These are phyloP conservation scores for Pterophyllum scalare DNA, from an alignment of 2,113 vertebrate species.

Conservation along the genomic window DNA sequence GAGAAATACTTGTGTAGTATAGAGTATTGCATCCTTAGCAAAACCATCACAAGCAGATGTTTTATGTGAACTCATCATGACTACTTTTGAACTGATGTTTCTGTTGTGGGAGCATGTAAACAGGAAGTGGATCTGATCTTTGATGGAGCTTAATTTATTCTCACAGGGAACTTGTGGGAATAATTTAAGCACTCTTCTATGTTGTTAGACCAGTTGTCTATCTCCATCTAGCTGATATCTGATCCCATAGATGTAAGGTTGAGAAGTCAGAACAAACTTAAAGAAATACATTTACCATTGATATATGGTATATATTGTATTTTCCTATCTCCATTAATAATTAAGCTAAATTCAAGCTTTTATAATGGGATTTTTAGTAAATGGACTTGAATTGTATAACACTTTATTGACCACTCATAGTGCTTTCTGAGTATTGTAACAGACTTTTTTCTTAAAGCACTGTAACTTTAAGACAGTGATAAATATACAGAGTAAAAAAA, in stretches of 20 bases:
- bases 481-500: neutral
- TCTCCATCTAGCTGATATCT: neutral
- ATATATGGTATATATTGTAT: neutral
- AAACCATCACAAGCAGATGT: neutral
- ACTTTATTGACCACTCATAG: neutral
- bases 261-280: neutral
- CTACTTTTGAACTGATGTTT: neutral
- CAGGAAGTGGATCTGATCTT: slow-evolving; percentile 34
- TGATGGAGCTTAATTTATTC: neutral
- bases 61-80: neutral
- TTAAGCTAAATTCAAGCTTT: neutral
- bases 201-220: neutral
- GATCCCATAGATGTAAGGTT: neutral
- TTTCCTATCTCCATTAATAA: neutral
- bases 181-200: too few species aligned
- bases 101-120: slow-evolving; percentile 20
- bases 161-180: neutral
- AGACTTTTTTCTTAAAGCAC: neutral
- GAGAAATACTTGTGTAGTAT: neutral
- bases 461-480: neutral
- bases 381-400: neutral
- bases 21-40: neutral
- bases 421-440: neutral
- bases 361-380: neutral
- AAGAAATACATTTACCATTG: too few species aligned